Evolutionary conservation across 23 tunicate genomes (phyloP), one percentile per base, ranked within the genome.

Genomic region (Ciona savignyi): DNA sequence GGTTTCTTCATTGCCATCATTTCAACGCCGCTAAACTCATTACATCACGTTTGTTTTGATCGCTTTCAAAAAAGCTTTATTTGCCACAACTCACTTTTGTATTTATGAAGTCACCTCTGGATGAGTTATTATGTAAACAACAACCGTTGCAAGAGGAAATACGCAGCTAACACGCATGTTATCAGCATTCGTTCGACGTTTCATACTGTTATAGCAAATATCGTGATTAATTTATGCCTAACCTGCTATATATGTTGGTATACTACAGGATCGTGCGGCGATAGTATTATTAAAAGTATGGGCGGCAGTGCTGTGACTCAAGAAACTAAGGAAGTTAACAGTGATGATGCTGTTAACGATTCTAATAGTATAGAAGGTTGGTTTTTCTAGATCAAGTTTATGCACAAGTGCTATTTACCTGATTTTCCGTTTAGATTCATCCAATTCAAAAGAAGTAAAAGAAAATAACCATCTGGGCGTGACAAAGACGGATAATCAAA

Each of bases 241-340:
- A 23, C 6, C 31, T 25, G 31, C 26, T n/a, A 6, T 63, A 1
- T 25, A 66, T 30, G 30, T 1, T 25, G 32, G 29, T 30, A 1
- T 27, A 25, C 31, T 63, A 25, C 31, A 69, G 73, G 73, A 6
- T 35, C 73, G 49, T 69, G 73, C 51, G 9, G 49, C 1, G 73
- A 69, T 35, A 69, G 29, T 30, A 69, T 69, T 30, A 22, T 69
- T 20, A 69, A 69, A 33, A 69, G 73, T 23, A 69, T 69, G 73
- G 33, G 49, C 32, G 73, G 73, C 25, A 69, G 33, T 51, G 49
- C 49, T 4, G 51, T 28, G 33, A 69, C 33, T 28, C 33, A n/a
- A 30, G 73, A 30, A 1, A 15, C 11, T 42, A 42, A 42, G 15
- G 51, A 30, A 23, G 73, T 30, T 23, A 2, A 29, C 51, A 22